A percentile compares a stretch with the other conserved stretches of the same genome.
Evolutionary conservation across 1,140 invertebrate species (phyloP).

Genomic region (Drosophila nigromelanica): DNA sequence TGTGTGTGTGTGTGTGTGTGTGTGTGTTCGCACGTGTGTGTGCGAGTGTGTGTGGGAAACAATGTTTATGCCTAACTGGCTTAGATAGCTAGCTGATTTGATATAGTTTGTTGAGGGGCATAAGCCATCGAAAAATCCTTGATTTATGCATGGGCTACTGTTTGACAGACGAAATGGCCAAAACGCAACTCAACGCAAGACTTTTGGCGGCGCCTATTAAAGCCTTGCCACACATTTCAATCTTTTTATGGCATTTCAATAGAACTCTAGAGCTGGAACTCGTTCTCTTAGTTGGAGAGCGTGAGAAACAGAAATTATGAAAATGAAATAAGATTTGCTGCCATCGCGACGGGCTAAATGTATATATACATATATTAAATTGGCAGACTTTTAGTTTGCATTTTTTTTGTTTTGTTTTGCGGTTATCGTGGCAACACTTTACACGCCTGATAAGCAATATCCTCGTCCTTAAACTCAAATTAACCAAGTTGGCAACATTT

Average conservation of each 20-base stretch:
- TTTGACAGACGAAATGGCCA: slow-evolving; percentile 63
- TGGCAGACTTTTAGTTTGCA: slow-evolving; percentile 8
- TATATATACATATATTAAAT: background rate
- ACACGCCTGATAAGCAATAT: slow-evolving; percentile 41
- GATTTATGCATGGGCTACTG: slow-evolving; percentile 79
- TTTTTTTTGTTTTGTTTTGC: slow-evolving; percentile 27
- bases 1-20: slow-evolving; percentile 14
- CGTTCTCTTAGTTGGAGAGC: slow-evolving; percentile 16
- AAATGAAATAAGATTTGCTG: slow-evolving; percentile 64
- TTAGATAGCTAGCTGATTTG: slow-evolving; percentile 67
- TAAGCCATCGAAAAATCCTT: slow-evolving; percentile 66
- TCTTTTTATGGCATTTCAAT: slow-evolving; percentile 81
- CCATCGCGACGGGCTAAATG: background rate
- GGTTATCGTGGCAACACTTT: slow-evolving; percentile 59
- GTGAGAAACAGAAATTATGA: slow-evolving; percentile 68
- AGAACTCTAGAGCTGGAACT: slow-evolving; percentile 46
- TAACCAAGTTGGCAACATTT: slow-evolving; percentile 52
- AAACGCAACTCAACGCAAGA: slow-evolving; percentile 25
- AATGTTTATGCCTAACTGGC: slow-evolving; percentile 72
- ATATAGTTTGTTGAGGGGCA: slow-evolving; percentile 46
- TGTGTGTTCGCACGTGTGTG: too few species aligned
- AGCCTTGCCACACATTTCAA: slow-evolving; percentile 65
- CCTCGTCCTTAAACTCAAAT: slow-evolving; percentile 20
- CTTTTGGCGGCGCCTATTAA: slow-evolving; percentile 75
- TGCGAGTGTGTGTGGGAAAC: slow-evolving; percentile 67